Evolutionary conservation across 1,140 invertebrate species (phyloP).

Genomic region (Bombus waltoni): DNA sequence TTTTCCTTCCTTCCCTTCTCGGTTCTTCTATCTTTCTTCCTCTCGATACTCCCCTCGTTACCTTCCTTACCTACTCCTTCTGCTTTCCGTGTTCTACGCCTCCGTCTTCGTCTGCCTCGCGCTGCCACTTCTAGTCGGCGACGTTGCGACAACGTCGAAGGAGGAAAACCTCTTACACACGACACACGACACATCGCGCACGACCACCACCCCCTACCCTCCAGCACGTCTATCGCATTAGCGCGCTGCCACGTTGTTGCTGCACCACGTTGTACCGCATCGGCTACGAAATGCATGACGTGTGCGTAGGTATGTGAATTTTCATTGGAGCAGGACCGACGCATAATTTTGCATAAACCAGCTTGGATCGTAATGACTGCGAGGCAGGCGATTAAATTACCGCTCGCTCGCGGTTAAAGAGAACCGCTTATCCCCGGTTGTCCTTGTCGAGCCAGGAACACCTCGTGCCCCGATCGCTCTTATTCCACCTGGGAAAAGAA

Average conservation of each 20-base stretch:
- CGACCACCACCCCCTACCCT: conserved; percentile 39
- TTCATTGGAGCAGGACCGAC: conserved; percentile 52
- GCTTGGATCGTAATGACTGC: conserved; percentile 47
- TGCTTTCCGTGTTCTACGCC: conserved; percentile 15
- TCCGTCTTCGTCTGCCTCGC: conserved; percentile 20
- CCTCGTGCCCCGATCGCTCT: neutral
- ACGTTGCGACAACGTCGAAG: conserved; percentile 63
- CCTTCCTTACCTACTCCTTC: neutral
- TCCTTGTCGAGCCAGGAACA: neutral
- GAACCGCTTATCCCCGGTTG: conserved; percentile 20
- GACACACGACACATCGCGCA: conserved; percentile 55
- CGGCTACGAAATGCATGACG: conserved; percentile 56
- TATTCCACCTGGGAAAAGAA: conserved; percentile 29
- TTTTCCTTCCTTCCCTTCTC: neutral
- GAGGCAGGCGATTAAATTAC: conserved; percentile 51
- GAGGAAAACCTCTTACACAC: conserved; percentile 65
- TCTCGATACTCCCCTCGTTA: neutral
- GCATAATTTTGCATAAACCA: conserved; percentile 56
- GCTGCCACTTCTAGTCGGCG: conserved; percentile 66
- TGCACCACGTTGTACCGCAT: conserved; percentile 62
- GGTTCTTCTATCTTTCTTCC: conserved; percentile 19
- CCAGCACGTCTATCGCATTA: conserved; percentile 67
- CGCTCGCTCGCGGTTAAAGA: conserved; percentile 7
- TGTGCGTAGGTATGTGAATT: conserved; percentile 56
- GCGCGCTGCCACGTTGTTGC: conserved; percentile 65